These are phyloP conservation scores for Cecidostiba fungosa DNA, from an alignment of 2,888 invertebrate genomes.

Conservation along the genomic window DNA sequence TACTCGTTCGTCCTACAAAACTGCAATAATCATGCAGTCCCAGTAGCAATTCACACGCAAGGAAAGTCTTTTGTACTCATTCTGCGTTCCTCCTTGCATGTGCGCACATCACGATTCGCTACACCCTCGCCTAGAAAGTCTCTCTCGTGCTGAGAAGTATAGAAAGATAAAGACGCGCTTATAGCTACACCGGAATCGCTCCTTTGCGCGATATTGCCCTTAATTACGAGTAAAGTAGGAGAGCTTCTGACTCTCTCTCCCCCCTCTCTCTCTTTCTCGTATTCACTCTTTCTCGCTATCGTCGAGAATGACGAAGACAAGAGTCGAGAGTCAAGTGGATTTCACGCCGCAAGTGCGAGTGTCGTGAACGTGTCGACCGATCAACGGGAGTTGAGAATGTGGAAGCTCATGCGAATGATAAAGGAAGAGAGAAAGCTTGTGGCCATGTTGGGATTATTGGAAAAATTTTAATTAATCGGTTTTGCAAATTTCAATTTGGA, in stretches of 20 bases:
- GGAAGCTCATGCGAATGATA: neutral
- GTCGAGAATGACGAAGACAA: neutral
- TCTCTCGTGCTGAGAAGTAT: neutral
- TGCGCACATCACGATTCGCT: conserved; percentile 7
- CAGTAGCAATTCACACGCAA: neutral
- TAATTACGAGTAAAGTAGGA: conserved; percentile 53
- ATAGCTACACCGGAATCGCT: conserved; percentile 50
- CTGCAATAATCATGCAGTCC: neutral
- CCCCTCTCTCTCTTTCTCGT: conserved; percentile 32
- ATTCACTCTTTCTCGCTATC: conserved; percentile 23
- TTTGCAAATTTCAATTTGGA: too few relatives aligned
- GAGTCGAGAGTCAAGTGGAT: conserved; percentile 18
- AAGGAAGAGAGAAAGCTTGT: neutral
- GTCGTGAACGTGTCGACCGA: neutral
- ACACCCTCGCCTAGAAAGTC: conserved; percentile 46
- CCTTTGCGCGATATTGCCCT: conserved; percentile 52
- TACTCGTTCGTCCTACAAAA: neutral
- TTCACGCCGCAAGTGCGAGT: conserved; percentile 23
- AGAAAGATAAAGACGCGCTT: conserved; percentile 30
- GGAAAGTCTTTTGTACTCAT: neutral
- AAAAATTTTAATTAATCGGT: too few relatives aligned
- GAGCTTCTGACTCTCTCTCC: too few relatives aligned
- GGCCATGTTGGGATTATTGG: too few relatives aligned
- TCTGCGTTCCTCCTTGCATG: neutral
- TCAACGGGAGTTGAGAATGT: neutral